Evolutionary conservation across 2,888 invertebrate species (phyloP), one percentile per base, ranked within the genome.

Genomic region (Monopis laevigella): DNA sequence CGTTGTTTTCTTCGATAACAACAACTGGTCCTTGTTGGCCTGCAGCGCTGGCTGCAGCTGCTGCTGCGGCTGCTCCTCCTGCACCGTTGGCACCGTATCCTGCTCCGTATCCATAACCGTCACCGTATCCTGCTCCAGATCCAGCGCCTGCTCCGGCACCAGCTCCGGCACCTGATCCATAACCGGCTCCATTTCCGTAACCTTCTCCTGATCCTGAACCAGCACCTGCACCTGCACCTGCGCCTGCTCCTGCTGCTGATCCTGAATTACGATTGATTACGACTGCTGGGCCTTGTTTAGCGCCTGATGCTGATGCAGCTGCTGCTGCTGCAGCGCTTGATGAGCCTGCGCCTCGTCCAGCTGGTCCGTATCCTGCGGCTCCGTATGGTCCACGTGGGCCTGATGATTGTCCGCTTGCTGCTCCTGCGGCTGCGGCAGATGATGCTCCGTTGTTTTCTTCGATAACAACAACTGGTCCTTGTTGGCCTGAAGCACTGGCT

Each of bases 391-490:
- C 24, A 21, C 24, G 24, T 21, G 5, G 24, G 5, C 24, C 24
- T 5, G 5, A 7, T 5, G 24, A 21, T 21, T 5, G 8, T 7
- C 6, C 5, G 24, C 6, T 8, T 7, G 24, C 24, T 5, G 24
- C 24, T 7, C 6, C 24, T 21, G 24, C 24, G 5, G 24, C 24
- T 21, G 24, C 24, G 5, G 24, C 24, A 7, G 24, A 5, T 21
- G 24, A 21, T 7, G 5, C 24, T 7, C 8, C 8, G 24, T 21
- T 21, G 24, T 5, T 21, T 30, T 46, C 43, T 30, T 48, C 48
- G 12, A 49, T 42, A 10, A 50, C 26, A 11, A 48, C 36, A 17
- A 48, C 40, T 28, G 42, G 43, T 17, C 26, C 12, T 30, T n/a
- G n/a, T n/a, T 36, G 18, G 30, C 27, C 24, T 12, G 32, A 12